Evolutionary conservation across 2,797 vertebrate species (phyloP), one percentile per base, ranked within the genome.

Genomic region (Oryzias dopingdopingensis): DNA sequence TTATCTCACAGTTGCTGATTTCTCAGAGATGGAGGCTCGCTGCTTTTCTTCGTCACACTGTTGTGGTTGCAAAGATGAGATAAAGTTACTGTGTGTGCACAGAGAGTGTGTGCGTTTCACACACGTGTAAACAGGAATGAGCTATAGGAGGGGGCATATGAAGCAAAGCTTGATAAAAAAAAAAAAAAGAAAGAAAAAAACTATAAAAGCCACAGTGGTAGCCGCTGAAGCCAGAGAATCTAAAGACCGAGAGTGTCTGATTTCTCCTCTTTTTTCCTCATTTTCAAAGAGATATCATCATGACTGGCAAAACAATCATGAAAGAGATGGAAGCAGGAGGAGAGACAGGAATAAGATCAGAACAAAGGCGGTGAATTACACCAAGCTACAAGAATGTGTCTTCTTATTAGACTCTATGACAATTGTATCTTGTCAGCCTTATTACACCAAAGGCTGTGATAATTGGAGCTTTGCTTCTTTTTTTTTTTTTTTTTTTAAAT

Each of bases 1-100:
- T 94, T 94, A 94, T 94, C 93, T 93, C 92, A 93, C 93, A 94
- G 90, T 93, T 91, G 91, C 91, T 91, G 92, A 93, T 95, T 94
- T 93, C 90, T 92, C 91, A 86, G 91, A 81, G 90, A 92, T 89
- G 87, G 82, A 87, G 74, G 84, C 56, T 72, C 49, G 42, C 76
- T 69, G 74, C 76, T 64, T 80, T 79, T 77, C 79, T 82, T 86
- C 75, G 52, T 70, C 62, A 46, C 72, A 51, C 80, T 80, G 88
- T 87, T 86, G 73, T 74, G 79, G 79, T 88, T 82, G 76, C 78
- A 76, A 18, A 84, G 80, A 91, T 87, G 83, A 88, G 88, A 91
- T 90, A 86, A 91, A 88, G 80, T 89, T 84, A 60, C 58, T 62
- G 81, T 62, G 45, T 54, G 60, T 56, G 62, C 59, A 24, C 51